phyloP scores from a whole-genome alignment of 2,888 invertebrate species.

The Saturnia japonica region DNA sequence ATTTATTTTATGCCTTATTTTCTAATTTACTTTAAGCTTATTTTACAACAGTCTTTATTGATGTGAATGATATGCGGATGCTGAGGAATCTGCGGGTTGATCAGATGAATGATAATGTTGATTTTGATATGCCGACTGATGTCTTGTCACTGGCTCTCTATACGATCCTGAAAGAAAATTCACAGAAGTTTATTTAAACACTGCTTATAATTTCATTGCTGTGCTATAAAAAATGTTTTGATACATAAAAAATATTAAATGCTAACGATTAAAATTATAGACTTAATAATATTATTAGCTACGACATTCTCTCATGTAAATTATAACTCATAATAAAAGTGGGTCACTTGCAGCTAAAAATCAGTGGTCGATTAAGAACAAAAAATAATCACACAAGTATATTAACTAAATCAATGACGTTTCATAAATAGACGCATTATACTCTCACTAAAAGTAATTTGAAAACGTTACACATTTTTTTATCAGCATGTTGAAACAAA shows the following conservation, averaged over 20 bases:
- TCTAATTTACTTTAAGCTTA: not conserved
- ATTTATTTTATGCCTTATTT: not conserved
- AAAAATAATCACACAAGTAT: not conserved
- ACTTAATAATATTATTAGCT: not conserved
- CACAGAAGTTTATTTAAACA: not conserved
- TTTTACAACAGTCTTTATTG: not conserved
- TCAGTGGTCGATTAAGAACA: not conserved
- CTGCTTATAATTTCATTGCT: not conserved
- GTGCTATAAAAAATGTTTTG: not conserved
- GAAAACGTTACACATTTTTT: no score
- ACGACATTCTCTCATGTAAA: not conserved
- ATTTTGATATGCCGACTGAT: not conserved
- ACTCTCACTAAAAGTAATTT: no score
- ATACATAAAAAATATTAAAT: not conserved
- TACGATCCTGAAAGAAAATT: not conserved
- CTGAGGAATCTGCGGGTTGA: not conserved
- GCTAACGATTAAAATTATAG: not conserved
- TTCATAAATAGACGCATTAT: no score
- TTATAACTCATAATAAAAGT: not conserved
- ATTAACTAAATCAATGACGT: no score
- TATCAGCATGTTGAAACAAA: no score
- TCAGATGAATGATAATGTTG: not conserved
- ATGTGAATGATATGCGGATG: not conserved
- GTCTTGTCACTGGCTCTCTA: not conserved
- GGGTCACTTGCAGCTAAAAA: not conserved